Base-by-base conservation (phyloP, 1,140 invertebrate genomes). In the Dreissena rostriformis region DNA sequence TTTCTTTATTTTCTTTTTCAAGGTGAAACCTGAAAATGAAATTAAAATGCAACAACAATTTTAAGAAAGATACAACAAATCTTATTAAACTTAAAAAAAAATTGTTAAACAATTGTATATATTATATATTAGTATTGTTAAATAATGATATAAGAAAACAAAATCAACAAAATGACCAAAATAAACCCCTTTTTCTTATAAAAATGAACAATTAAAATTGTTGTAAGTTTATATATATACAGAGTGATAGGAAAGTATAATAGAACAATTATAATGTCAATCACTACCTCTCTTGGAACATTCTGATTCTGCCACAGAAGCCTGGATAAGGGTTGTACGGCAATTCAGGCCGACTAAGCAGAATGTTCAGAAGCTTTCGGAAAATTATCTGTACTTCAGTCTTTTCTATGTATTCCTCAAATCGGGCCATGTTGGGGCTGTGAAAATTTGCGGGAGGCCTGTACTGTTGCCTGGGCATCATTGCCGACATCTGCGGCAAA, bases 301-400 rank as follows among this genome's bases (percentile, higher is more conserved):
- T 24, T 19, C 81, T 66, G 14, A 83, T 26, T 24, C 81, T 66
- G 19, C 52, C 73, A 61, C 66, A 52, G 51, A 85, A 81, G 22
- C 84, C 84, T 28, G 84, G 84, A 28, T 81, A 85, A 22, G 84
- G 84, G 29, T 85, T 85, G 29, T 85, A 85, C 11, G 84, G 84
- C 12, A 85, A 51, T 39, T 76, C 79, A 11, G 72, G 72, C 24
- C 78, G n/a, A 51, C 74, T 85, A 0, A 85, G 49, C 12, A 85
- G 22, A 11, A 81, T 66, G 22, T 85, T 67, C 22, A 85, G 49
- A 22, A 85, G 78, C 28, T 52, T 70, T 24, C 78, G 49, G 39
- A 85, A 81, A 26, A 76, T 71, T 49, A 26, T 53, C 26, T 85
- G 72, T 6, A 85, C 84, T 26, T 85, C 68, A 51, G 84, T 85